Evolutionary conservation across 2,888 invertebrate species (phyloP), one percentile per base, ranked within the genome.

Genomic region (Myopa testacea): DNA sequence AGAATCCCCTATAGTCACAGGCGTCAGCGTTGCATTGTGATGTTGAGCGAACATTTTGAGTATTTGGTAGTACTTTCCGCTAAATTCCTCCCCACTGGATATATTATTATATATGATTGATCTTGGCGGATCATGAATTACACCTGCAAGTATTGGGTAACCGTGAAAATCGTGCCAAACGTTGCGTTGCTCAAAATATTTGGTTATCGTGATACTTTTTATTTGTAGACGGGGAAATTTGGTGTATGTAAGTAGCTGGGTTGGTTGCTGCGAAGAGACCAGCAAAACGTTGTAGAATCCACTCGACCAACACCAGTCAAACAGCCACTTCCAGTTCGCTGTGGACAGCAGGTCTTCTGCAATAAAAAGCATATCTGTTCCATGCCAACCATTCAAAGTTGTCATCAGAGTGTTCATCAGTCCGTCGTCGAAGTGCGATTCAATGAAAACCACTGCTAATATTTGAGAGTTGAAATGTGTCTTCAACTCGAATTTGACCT

Each of bases 121-220:
- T 38, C 75, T 55, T 0, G 79, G 77, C 16, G 79, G 79, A 55
- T 79, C 69, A 74, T 77, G 65, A 8, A 45, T 65, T 37, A 71
- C 65, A 55, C 58, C 71, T 14, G 45, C 45, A 26, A 67, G 69
- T 16, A 79, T 26, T 0, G 26, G 45, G 70, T 77, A 77, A 0
- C 79, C 75, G 5, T 77, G 70, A 26, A 63, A 38, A 58, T 76
- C 12, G 3, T 3, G 45, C 12, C 37, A 14, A 2, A 34, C 72
- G 14, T 70, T 70, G 19, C 70, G 76, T n/a, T 58, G 52, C 12
- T 55, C 45, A 45, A 76, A 34, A 67, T 78, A 78, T 12, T 26
- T 7, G 0, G n/a, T 3, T 1, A 72, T 16, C 4, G 76, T 37
- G 0, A 26, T 69, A 8, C 2, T 16, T 7, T 60, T 40, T 0